phyloP scores from a whole-genome alignment of 2,797 vertebrate species.

The Gymnoscopelus braueri region DNA sequence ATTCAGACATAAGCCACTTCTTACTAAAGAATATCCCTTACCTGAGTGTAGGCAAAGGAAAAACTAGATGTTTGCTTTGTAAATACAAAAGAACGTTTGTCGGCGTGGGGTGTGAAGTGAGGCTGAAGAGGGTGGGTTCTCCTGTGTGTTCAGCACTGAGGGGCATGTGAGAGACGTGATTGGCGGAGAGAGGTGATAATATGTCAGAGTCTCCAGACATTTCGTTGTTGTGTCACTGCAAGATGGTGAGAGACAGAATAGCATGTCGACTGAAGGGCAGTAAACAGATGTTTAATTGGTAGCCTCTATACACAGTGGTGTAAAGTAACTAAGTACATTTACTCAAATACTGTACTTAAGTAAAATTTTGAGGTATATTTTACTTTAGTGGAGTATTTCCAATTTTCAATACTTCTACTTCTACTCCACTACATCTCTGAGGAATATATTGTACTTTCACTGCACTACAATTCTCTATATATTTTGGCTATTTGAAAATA shows the following conservation, averaged over 20 bases:
- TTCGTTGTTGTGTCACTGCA: conserved; percentile 16
- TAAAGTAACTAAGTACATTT: too few species aligned
- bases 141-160: conserved; percentile 37
- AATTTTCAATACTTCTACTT: too few species aligned
- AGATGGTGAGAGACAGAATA: background rate
- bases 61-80: conserved; percentile 29
- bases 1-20: background rate
- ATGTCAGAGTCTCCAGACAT: conserved; percentile 29
- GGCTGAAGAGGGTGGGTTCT: conserved; percentile 20
- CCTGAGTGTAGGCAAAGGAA: conserved; percentile 19
- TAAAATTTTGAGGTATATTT: too few species aligned
- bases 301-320: too few species aligned
- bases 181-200: conserved; percentile 40
- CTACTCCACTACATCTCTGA: too few species aligned
- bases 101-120: conserved; percentile 31
- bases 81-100: conserved; percentile 28
- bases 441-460: too few species aligned
- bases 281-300: too few species aligned
- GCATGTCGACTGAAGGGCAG: background rate
- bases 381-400: too few species aligned
- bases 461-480: too few species aligned
- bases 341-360: too few species aligned
- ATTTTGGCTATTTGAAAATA: too few species aligned
- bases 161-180: conserved; percentile 33
- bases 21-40: conserved; percentile 7